phyloP scores from a whole-genome alignment of 2,797 vertebrate species.

The Brachyrhaphis roseni region DNA sequence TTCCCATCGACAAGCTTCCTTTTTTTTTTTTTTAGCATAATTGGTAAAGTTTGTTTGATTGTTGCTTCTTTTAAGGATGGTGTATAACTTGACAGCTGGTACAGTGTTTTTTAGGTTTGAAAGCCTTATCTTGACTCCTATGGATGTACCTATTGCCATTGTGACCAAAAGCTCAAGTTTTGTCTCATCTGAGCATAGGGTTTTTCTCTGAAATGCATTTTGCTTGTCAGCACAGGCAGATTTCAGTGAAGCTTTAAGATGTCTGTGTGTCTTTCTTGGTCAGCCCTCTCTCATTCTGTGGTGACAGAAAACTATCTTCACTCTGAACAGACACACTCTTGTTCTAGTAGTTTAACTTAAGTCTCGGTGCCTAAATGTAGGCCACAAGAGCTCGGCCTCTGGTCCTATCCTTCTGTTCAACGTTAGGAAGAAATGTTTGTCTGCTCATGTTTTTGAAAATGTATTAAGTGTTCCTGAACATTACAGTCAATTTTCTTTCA shows the following conservation, averaged over 20 bases:
- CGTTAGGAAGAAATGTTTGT: not conserved
- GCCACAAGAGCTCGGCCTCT: not conserved
- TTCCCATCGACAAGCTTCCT: not conserved
- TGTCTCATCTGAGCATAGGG: too few relatives aligned
- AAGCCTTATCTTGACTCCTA: not conserved
- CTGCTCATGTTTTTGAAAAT: conserved; percentile 1
- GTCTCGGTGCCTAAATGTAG: not conserved
- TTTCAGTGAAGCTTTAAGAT: too few relatives aligned
- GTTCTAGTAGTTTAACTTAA: not conserved
- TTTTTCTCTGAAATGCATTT: too few relatives aligned
- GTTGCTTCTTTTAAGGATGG: too few relatives aligned
- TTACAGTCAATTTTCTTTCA: not conserved
- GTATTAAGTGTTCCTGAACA: not conserved
- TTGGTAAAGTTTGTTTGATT: too few relatives aligned
- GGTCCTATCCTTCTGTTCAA: not conserved
- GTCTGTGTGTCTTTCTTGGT: too few relatives aligned
- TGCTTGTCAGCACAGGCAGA: too few relatives aligned
- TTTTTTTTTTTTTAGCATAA: too few relatives aligned
- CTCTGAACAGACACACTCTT: not conserved
- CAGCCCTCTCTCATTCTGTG: too few relatives aligned
- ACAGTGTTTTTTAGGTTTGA: not conserved
- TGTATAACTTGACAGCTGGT: not conserved
- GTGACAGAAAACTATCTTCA: not conserved
- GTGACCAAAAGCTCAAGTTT: not conserved
- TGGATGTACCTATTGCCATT: not conserved